Base-by-base conservation (phyloP, 2,888 invertebrate species). In the Plagodis dolabraria region DNA sequence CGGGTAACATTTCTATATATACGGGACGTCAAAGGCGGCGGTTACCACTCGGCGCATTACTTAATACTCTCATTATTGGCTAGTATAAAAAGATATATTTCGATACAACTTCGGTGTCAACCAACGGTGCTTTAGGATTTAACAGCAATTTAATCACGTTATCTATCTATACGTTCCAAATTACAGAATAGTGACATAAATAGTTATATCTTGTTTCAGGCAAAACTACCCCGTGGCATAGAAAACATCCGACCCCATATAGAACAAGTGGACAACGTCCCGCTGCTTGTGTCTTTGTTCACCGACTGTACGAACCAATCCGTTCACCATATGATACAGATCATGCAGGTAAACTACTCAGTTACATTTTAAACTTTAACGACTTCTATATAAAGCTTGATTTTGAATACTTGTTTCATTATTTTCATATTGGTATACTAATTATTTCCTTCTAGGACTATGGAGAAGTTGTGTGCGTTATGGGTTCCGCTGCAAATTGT, bases 161-260 rank as follows among this genome's bases (percentile, higher is more conserved):
- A 22, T 22, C 22, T 22, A n/a, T n/a, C n/a, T n/a, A n/a, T n/a
- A 22, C 22, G 4, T 22, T 22, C 22, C 22, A 22, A 22, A 22
- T 22, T 22, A 4, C 22, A 22, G 22, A 2, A 22, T 22, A 22
- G 22, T 22, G 22, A 22, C 22, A 22, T 22, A 22, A 22, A 22
- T 22, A 22, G 22, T 22, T 4, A 22, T 22, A 22, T 22, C 22
- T 22, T 33, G 38, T 53, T 83, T 33, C 78, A 97, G 96, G 98
- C 99, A 0, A 98, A 99, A 84, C 92, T 99, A 47, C 99, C 99
- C 0, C 95, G 98, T 54, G 99, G 99, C 50, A 99, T 99, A 71
- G 98, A 98, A 77, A 98, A 99, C 86, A 99, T 99, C 72, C 95
- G 99, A 0, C 98, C 99, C 0, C 99, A 99, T 86, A 95, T 99